A percentile compares a stretch with the other conserved stretches of the same genome.
These are phyloP conservation scores for Seriola aureovittata DNA, from an alignment of 2,113 vertebrate species.

Conservation along the genomic window DNA sequence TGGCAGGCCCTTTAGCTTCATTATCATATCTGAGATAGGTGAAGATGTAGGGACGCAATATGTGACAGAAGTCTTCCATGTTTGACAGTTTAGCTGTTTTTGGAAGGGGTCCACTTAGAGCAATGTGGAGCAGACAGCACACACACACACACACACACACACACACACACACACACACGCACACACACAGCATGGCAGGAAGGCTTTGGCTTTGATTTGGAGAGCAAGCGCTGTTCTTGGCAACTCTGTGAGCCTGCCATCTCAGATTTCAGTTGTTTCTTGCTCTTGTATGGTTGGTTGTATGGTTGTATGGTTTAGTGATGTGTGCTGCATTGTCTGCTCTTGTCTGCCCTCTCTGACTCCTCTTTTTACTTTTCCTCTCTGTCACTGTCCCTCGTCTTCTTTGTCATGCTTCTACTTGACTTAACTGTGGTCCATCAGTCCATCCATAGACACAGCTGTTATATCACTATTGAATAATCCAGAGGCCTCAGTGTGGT, in stretches of 20 bases:
- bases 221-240: constrained; percentile 42
- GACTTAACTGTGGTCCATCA: neutral
- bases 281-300: constrained; percentile 5
- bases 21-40: constrained; percentile 21
- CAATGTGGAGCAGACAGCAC: constrained; percentile 16
- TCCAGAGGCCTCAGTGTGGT: constrained; percentile 8
- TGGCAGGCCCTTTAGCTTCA: constrained; percentile 1
- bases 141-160: constrained; percentile 21
- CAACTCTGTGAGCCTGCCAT: constrained; percentile 30
- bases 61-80: constrained; percentile 40
- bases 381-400: neutral
- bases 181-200: constrained; percentile 41
- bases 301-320: constrained; percentile 2
- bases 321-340: neutral
- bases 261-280: constrained; percentile 29
- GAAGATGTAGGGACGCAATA: constrained; percentile 26
- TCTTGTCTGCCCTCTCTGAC: neutral
- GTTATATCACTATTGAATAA: constrained; percentile 18
- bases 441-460: neutral
- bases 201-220: constrained; percentile 64
- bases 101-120: constrained; percentile 34
- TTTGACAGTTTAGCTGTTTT: constrained; percentile 43
- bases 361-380: neutral
- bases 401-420: neutral
- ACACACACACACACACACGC: constrained; percentile 4